Evolutionary conservation across 2,797 vertebrate genomes (phyloP).

Genomic region (Halcyon smyrnensis): DNA sequence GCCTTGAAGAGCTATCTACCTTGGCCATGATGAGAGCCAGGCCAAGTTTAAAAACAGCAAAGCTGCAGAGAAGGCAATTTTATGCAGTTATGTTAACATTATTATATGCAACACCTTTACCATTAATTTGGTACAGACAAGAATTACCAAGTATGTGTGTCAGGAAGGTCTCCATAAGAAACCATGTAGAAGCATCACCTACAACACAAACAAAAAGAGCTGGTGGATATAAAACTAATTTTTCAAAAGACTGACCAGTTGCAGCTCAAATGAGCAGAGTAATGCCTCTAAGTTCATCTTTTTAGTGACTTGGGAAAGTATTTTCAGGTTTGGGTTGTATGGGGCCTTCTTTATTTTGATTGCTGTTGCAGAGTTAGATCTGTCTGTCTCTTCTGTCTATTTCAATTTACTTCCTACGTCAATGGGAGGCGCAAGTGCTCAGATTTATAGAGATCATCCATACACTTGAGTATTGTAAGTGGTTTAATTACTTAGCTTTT

Average conservation of each 20-base stretch:
- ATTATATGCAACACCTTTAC: background rate
- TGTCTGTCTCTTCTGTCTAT: background rate
- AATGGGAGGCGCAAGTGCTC: background rate
- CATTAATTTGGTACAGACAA: background rate
- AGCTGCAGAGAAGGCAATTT: background rate
- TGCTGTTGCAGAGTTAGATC: background rate
- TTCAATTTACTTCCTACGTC: background rate
- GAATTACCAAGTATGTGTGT: background rate
- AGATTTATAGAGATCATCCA: background rate
- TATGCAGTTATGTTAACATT: background rate
- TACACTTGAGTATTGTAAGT: background rate
- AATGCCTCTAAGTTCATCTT: background rate
- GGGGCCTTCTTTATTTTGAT: background rate
- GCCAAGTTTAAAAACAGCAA: background rate
- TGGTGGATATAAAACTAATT: background rate
- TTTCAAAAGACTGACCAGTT: background rate
- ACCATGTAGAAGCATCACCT: background rate
- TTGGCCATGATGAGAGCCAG: background rate
- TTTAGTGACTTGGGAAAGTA: background rate
- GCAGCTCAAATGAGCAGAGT: background rate
- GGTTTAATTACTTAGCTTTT: background rate
- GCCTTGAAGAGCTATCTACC: background rate
- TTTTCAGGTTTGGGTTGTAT: background rate
- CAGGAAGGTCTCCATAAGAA: background rate
- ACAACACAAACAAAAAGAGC: background rate